phyloP scores from a whole-genome alignment of 2,888 invertebrate species.

The Amphipoea lucens region DNA sequence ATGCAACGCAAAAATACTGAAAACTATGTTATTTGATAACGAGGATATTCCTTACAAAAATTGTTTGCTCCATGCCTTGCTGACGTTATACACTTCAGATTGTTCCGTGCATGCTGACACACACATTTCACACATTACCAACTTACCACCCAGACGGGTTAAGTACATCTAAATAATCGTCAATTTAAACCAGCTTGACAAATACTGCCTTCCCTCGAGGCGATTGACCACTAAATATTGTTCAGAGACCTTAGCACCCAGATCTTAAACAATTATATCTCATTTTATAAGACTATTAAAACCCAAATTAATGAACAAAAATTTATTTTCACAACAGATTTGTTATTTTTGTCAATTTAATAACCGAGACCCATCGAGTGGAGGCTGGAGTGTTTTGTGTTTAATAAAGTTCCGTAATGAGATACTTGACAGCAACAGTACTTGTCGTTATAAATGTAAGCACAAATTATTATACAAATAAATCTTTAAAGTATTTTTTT shows the following conservation, averaged over 20 bases:
- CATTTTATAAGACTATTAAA: not conserved
- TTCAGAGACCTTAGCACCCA: not conserved
- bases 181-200: not conserved
- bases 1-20: not conserved
- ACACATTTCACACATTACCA: no score
- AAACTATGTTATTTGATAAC: not conserved
- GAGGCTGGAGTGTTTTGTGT: constrained; percentile 45
- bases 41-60: no score
- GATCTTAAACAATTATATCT: not conserved
- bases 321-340: constrained; percentile 10
- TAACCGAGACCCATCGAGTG: constrained; percentile 36
- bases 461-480: constrained; percentile 9
- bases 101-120: no score
- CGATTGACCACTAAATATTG: not conserved
- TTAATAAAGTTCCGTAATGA: constrained; percentile 61
- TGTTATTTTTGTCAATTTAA: constrained; percentile 46
- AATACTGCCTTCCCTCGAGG: not conserved
- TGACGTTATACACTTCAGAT: no score
- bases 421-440: constrained; percentile 35
- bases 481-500: not conserved
- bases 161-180: not conserved
- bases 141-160: not conserved
- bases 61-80: no score
- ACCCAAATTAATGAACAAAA: constrained; percentile 2
- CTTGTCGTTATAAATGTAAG: constrained; percentile 32